Percentiles rank a stretch among this genome's conserved stretches.
Evolutionary conservation across 2,113 vertebrate genomes (phyloP).

Genomic region (Aythya baeri): DNA sequence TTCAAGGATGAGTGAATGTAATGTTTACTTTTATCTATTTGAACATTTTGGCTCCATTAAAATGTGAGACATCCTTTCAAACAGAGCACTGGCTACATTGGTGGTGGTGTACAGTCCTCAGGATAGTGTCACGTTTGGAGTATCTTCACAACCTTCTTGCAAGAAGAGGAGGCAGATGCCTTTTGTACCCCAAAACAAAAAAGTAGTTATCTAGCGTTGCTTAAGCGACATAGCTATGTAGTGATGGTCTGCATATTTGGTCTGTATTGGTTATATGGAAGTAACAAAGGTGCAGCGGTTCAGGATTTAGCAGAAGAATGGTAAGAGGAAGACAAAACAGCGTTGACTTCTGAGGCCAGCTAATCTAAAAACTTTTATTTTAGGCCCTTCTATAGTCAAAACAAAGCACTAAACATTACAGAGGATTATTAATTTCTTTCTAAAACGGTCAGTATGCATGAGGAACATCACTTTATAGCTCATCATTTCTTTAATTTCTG

Average conservation of each 20-base stretch:
- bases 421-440: not conserved
- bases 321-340: not conserved
- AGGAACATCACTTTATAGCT: not conserved
- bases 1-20: not conserved
- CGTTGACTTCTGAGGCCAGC: not conserved
- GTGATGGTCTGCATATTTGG: not conserved
- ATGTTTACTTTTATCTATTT: not conserved
- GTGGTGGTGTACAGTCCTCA: not conserved
- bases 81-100: not conserved
- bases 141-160: not conserved
- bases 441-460: not conserved
- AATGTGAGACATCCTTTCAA: not conserved
- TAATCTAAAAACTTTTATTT: not conserved
- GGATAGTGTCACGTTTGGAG: not conserved
- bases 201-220: not conserved
- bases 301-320: accelerated
- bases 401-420: not conserved
- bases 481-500: not conserved
- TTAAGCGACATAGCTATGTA: not conserved
- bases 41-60: not conserved
- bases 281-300: not conserved
- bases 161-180: not conserved
- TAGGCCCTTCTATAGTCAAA: not conserved
- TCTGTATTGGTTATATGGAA: not conserved
- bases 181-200: not conserved